Evolutionary conservation across 2,888 invertebrate species (phyloP), one percentile per base, ranked within the genome.

Genomic region (Eristalis pertinax): DNA sequence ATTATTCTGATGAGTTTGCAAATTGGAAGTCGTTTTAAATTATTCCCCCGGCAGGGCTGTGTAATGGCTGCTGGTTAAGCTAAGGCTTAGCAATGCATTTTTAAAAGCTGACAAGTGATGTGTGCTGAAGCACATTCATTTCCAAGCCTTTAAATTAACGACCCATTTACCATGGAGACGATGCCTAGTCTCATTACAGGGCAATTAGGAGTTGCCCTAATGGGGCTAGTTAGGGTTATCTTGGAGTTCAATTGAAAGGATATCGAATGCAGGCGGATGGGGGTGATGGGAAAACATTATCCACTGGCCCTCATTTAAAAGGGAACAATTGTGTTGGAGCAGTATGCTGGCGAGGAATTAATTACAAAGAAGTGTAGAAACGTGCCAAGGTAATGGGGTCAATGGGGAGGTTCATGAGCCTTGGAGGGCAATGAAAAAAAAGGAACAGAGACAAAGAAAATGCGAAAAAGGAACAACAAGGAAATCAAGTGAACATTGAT

Each of bases 1-100:
- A 60, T 68, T 78, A 50, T 50, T 64, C 38, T 74, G 74, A 86
- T 82, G 85, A 65, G 43, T 85, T 77, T 56, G 64, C 68, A 85
- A 85, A 85, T 82, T 85, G 82, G 43, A 65, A 41, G 67, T 74
- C 60, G 32, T 67, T 79, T 65, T 29, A 11, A 19, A 63, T 68
- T 15, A 15, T 15, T 13, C 60, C 38, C 50, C n/a, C 26, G 26
- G 60, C 5, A 1, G 26, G 24, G 11, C 1, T 19, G 8, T 8
- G 50, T 32, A 32, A 32, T 32, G 32, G 32, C 32, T 32, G 8
- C 11, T 10, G 35, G n/a, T 38, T 35, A 69, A 32, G 19, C 32
- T 38, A 13, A 29, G 4, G 13, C 24, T 50, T 58, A 22, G 7
- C 38, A 41, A 63, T 73, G 63, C 73, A 73, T 63, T 63, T 63